These are phyloP conservation scores for Quadriops clusia DNA, from an alignment of 2,888 invertebrate species.

Conservation along the genomic window DNA sequence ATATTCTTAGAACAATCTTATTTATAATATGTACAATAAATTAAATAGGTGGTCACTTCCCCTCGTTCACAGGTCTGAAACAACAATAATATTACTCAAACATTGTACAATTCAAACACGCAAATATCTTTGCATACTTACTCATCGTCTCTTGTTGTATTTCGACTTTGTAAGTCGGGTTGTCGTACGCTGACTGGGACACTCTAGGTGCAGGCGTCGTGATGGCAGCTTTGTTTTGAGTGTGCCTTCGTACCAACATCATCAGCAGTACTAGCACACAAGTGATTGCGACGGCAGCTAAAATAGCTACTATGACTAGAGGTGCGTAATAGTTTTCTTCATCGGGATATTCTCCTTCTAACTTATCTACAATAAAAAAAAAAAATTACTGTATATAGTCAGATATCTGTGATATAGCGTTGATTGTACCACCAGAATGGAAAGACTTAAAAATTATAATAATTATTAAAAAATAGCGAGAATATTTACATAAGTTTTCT, in stretches of 20 bases:
- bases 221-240: slow-evolving; percentile 63
- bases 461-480: too few species aligned
- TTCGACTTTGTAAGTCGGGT: slow-evolving; percentile 89
- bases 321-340: slow-evolving; percentile 79
- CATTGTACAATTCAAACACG: slow-evolving; percentile 12
- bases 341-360: slow-evolving; percentile 42
- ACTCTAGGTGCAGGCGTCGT: slow-evolving; percentile 61
- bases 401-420: too few species aligned
- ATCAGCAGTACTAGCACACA: slow-evolving; percentile 68
- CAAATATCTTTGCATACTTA: slow-evolving; percentile 39
- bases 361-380: slow-evolving; percentile 28
- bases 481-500: too few species aligned
- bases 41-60: too few species aligned
- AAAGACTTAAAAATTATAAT: too few species aligned
- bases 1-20: too few species aligned
- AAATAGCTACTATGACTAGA: slow-evolving; percentile 75
- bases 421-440: too few species aligned
- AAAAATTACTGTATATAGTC: too few species aligned
- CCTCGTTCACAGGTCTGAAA: too few species aligned
- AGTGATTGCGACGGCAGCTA: slow-evolving; percentile 75
- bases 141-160: slow-evolving; percentile 88
- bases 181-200: slow-evolving; percentile 82
- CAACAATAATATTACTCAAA: slow-evolving; percentile 12
- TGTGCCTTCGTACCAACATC: slow-evolving; percentile 62
- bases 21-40: too few species aligned